A percentile compares a stretch with the other conserved stretches of the same genome.
Evolutionary conservation across 2,797 vertebrate genomes (phyloP).

Genomic region (Valencia hispanica): DNA sequence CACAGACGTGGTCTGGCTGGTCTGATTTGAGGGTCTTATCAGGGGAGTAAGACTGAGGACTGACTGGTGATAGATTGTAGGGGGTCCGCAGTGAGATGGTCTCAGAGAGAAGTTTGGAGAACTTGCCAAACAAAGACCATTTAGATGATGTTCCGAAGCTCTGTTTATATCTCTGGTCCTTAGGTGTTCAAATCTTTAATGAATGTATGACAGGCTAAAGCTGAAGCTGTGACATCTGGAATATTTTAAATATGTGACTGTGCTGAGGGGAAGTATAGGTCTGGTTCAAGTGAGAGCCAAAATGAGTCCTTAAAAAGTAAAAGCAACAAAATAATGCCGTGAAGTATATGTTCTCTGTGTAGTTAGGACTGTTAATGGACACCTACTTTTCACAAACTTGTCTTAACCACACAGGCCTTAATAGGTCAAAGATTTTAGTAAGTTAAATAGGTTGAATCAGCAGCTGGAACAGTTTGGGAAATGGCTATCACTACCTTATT

Average conservation of each 20-base stretch:
- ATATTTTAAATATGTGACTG: constrained; percentile 32
- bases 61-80: constrained; percentile 62
- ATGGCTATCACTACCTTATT: constrained; percentile 7
- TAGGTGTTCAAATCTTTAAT: constrained; percentile 24
- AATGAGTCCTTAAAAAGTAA: constrained; percentile 23
- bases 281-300: constrained; percentile 29
- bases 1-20: constrained; percentile 55
- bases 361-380: too few relatives aligned
- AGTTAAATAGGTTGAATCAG: constrained; percentile 26
- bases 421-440: constrained; percentile 38
- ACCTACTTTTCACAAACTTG: constrained; percentile 10
- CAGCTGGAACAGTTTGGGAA: constrained; percentile 14
- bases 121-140: constrained; percentile 42
- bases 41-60: constrained; percentile 44
- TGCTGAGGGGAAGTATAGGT: constrained; percentile 10
- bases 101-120: constrained; percentile 42
- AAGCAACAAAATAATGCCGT: constrained; percentile 19
- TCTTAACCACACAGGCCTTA: constrained; percentile 18
- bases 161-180: constrained; percentile 30
- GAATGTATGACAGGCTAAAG: constrained; percentile 32
- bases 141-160: constrained; percentile 34
- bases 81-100: constrained; percentile 37
- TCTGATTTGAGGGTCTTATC: constrained; percentile 69
- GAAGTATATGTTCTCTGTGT: constrained; percentile 5
- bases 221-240: constrained; percentile 35